Conservation (phyloP, 2,888 invertebrate species). For the Eilema griseolum region DNA sequence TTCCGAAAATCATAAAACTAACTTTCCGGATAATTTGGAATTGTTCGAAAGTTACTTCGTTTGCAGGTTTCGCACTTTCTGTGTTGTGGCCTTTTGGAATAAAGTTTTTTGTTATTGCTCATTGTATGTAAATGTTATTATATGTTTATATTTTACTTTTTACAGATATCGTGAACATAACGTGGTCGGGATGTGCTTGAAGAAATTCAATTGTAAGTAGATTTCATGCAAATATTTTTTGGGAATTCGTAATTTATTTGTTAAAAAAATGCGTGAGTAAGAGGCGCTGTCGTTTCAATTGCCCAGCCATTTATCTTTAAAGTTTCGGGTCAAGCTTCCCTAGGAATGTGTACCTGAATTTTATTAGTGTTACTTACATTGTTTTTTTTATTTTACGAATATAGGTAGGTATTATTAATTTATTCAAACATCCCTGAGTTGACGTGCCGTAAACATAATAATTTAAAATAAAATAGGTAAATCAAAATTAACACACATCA, state of each 20-base stretch:
- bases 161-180: constrained; percentile 2
- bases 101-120: background rate
- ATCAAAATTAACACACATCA: background rate
- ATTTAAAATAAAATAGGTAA: background rate
- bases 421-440: too few relatives aligned
- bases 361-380: too few relatives aligned
- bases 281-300: too few relatives aligned
- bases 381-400: too few relatives aligned
- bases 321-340: too few relatives aligned
- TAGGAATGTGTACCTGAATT: too few relatives aligned
- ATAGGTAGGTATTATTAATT: too few relatives aligned
- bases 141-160: background rate
- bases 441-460: background rate
- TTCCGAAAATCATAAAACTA: constrained; percentile 16
- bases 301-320: too few relatives aligned
- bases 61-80: constrained; percentile 12
- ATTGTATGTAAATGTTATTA: background rate
- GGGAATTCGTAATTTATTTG: background rate
- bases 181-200: background rate
- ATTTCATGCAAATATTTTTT: background rate
- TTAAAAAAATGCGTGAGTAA: too few relatives aligned
- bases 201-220: background rate
- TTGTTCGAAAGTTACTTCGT: constrained; percentile 11
- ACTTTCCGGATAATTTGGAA: constrained; percentile 15
- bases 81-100: background rate